Conservation (phyloP, 2,113 vertebrate genomes). For the Gobio gobio region DNA sequence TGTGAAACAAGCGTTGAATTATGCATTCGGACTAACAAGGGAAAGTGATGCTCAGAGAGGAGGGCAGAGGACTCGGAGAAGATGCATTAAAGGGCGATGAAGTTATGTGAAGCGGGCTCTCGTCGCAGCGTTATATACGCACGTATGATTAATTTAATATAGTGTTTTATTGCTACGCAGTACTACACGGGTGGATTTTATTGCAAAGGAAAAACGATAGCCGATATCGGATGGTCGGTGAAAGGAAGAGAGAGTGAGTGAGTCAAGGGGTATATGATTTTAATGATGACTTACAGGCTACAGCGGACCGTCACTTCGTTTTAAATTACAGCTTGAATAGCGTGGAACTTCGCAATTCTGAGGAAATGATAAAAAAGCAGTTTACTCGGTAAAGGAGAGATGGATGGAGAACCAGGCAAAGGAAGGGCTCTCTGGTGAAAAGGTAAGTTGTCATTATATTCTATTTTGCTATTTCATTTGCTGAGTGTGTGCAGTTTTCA, state of each 20-base stretch:
- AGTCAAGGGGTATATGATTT: slow-evolving; percentile 64
- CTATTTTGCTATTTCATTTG: not conserved
- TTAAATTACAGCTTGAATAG: slow-evolving; percentile 63
- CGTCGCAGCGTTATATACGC: slow-evolving; percentile 54
- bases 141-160: slow-evolving; percentile 47
- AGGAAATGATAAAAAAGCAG: slow-evolving; percentile 51
- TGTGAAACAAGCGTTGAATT: slow-evolving; percentile 22
- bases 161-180: slow-evolving; percentile 41
- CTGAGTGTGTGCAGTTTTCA: not conserved
- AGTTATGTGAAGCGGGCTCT: slow-evolving; percentile 52
- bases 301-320: slow-evolving; percentile 67
- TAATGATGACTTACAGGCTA: slow-evolving; percentile 68
- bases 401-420: slow-evolving; percentile 55
- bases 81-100: slow-evolving; percentile 27
- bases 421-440: slow-evolving; percentile 50
- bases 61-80: slow-evolving; percentile 51
- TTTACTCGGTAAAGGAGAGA: slow-evolving; percentile 29
- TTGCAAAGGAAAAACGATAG: slow-evolving; percentile 26
- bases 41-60: slow-evolving; percentile 43
- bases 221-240: slow-evolving; percentile 32
- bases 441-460: slow-evolving; percentile 64
- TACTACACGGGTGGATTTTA: slow-evolving; percentile 7
- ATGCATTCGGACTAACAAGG: slow-evolving; percentile 36
- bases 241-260: slow-evolving; percentile 53
- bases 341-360: slow-evolving; percentile 54